Conservation (phyloP, 2,113 vertebrate genomes). For the Enhydra lutris region DNA sequence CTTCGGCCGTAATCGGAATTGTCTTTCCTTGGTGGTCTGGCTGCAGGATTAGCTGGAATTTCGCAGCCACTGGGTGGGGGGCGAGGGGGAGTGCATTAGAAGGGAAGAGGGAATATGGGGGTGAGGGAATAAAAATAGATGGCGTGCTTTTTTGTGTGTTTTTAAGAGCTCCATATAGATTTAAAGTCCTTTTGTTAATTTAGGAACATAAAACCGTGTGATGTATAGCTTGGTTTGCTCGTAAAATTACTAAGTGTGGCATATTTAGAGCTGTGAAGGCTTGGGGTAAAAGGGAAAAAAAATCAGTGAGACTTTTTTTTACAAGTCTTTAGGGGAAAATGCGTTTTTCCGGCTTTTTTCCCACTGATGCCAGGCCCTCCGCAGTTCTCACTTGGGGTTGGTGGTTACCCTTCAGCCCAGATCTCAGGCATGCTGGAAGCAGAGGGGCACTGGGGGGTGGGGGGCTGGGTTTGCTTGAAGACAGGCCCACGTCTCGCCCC, state of each 20-base stretch:
- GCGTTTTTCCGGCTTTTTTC: constrained; percentile 2
- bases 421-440: background rate
- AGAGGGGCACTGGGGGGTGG: too few relatives aligned
- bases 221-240: constrained; percentile 67
- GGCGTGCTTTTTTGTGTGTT: background rate
- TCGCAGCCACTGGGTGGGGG: background rate
- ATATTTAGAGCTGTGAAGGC: constrained; percentile 58
- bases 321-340: constrained; percentile 59
- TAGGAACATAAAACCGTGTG: constrained; percentile 72
- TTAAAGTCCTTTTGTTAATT: constrained; percentile 76
- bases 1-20: rapidly evolving
- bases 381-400: background rate
- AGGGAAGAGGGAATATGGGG: constrained; percentile 38
- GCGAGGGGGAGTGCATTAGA: background rate
- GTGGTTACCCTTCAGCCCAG: background rate
- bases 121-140: constrained; percentile 33
- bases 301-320: constrained; percentile 50
- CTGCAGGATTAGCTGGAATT: background rate
- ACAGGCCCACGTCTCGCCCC: background rate
- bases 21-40: background rate
- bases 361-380: background rate
- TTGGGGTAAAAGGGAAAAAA: constrained; percentile 49
- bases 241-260: constrained; percentile 75
- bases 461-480: background rate
- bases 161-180: constrained; percentile 66